Conservation (phyloP, 2,113 vertebrate genomes). For the Columbina picui region DNA sequence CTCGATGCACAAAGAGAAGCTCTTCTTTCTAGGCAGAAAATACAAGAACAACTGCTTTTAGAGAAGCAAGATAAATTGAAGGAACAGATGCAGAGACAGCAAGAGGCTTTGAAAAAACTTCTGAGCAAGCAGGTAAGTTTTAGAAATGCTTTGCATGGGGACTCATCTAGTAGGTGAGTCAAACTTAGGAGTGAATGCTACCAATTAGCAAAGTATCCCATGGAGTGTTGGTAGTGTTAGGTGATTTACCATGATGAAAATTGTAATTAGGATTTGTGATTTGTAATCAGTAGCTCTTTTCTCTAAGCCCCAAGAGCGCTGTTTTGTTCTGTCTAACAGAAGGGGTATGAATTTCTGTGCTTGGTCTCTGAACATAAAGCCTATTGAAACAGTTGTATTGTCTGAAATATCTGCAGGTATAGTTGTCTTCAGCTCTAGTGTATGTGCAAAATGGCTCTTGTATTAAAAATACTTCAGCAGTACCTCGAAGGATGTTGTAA, state of each 20-base stretch:
- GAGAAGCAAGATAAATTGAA: slow-evolving; percentile 69
- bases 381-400: background rate
- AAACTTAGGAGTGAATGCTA: background rate
- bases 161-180: background rate
- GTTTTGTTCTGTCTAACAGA: background rate
- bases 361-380: background rate
- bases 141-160: background rate
- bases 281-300: background rate
- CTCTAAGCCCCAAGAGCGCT: background rate
- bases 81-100: slow-evolving; percentile 71
- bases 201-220: background rate
- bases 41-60: slow-evolving; percentile 70
- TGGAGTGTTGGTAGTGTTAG: background rate
- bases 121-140: slow-evolving; percentile 76
- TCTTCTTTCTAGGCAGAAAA: slow-evolving; percentile 68
- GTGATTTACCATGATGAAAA: background rate
- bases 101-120: slow-evolving; percentile 70
- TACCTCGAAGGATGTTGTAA: background rate
- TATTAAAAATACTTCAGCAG: background rate
- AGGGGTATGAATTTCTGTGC: background rate
- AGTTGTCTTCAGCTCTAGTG: background rate
- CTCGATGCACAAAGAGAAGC: slow-evolving; percentile 70
- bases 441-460: background rate
- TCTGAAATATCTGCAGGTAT: background rate
- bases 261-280: background rate